These are phyloP conservation scores for Caloenas nicobarica DNA, from an alignment of 2,113 vertebrate species.

Conservation along the genomic window DNA sequence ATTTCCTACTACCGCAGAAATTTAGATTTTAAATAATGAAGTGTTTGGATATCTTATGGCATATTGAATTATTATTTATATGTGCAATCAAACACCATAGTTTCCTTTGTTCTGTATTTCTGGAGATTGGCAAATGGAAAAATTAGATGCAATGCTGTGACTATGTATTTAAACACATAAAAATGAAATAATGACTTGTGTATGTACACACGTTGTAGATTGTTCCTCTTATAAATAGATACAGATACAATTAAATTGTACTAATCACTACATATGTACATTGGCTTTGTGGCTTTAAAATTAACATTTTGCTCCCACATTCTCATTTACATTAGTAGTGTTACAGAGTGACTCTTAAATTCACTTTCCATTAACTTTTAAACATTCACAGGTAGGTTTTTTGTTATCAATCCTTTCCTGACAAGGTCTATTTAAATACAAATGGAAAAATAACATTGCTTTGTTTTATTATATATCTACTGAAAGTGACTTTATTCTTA, in stretches of 20 bases:
- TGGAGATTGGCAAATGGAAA: neutral
- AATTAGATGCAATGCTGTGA: neutral
- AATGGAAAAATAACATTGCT: neutral
- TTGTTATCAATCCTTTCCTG: neutral
- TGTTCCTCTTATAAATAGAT: neutral
- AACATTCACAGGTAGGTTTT: neutral
- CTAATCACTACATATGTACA: neutral
- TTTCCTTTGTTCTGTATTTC: neutral
- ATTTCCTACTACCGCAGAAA: neutral
- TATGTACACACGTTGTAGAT: neutral
- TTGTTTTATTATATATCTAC: neutral
- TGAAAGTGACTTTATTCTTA: neutral
- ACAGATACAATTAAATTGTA: neutral
- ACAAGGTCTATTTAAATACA: constrained; percentile 9
- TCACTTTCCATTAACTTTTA: neutral
- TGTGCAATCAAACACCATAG: neutral
- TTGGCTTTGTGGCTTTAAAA: neutral
- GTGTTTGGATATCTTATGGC: neutral
- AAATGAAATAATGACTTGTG: neutral
- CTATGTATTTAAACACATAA: neutral
- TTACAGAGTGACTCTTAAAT: neutral
- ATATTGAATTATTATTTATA: neutral
- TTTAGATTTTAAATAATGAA: neutral
- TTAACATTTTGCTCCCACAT: neutral
- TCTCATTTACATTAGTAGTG: neutral